Conservation (phyloP, 2,888 invertebrate species). For the Caenorhabditis sp. region DNA sequence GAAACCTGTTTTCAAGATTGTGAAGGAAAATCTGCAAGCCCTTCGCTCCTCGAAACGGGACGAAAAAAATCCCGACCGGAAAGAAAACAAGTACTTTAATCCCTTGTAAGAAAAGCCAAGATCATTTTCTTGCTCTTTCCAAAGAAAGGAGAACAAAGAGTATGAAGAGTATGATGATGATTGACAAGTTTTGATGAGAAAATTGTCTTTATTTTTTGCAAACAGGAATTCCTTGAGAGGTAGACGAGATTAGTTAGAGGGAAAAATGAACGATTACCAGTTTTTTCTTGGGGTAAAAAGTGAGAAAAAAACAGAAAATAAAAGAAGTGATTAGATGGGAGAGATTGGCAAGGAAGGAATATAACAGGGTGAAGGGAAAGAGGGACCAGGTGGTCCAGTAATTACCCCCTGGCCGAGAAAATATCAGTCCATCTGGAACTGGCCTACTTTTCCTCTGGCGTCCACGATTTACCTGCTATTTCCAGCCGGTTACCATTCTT, state of each 20-base stretch:
- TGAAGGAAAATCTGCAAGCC: not conserved
- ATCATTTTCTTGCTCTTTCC: conserved; percentile 8
- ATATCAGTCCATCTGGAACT: no score
- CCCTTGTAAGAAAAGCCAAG: conserved; percentile 7
- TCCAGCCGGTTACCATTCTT: no score
- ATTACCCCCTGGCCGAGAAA: not conserved
- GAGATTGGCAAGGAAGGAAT: not conserved
- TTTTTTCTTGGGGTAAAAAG: not conserved
- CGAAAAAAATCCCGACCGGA: not conserved
- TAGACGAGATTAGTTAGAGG: not conserved
- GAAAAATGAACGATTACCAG: not conserved
- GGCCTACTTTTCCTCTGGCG: no score
- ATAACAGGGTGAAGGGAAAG: not conserved
- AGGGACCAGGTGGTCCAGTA: no score
- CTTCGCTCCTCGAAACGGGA: not conserved
- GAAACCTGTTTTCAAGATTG: not conserved
- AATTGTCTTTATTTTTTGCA: conserved; percentile 14
- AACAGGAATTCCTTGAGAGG: not conserved
- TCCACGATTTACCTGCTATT: not conserved
- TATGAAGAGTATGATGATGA: conserved; percentile 19
- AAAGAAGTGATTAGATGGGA: not conserved
- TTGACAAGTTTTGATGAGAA: conserved; percentile 36
- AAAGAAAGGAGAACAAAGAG: conserved; percentile 18
- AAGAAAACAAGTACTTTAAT: conserved; percentile 28
- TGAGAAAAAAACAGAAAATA: not conserved